Conservation (phyloP, 2,113 vertebrate genomes). For the Cepphus grylle region DNA sequence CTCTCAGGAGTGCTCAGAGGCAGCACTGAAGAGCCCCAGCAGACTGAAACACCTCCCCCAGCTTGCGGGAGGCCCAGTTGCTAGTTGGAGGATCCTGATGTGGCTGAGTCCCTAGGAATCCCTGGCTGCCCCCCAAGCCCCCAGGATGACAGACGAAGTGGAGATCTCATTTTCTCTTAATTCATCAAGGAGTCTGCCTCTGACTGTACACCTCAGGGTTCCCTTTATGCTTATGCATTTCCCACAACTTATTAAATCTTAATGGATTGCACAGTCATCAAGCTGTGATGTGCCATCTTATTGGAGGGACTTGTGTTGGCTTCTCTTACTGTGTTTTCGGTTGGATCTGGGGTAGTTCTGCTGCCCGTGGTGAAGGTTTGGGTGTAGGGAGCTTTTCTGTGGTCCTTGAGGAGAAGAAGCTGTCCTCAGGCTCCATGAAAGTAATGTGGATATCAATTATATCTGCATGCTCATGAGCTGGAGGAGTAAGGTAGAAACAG, state of each 20-base stretch:
- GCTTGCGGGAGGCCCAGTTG: background rate
- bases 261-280: background rate
- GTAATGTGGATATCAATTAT: background rate
- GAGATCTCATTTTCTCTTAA: background rate
- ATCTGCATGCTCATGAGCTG: background rate
- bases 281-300: background rate
- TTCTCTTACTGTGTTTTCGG: background rate
- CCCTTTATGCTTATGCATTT: background rate
- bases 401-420: background rate
- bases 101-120: background rate
- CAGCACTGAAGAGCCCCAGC: background rate
- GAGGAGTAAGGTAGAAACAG: background rate
- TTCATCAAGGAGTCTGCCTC: background rate
- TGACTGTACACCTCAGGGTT: background rate
- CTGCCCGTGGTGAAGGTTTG: background rate
- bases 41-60: background rate
- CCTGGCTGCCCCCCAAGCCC: background rate
- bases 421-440: background rate
- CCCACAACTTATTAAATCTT: background rate
- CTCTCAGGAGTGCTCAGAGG: background rate
- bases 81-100: background rate
- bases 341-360: background rate
- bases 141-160: background rate
- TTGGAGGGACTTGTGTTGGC: background rate
- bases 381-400: background rate